phyloP scores from a whole-genome alignment of 2,888 invertebrate genomes.

The Trissonchulus latispiculum region DNA sequence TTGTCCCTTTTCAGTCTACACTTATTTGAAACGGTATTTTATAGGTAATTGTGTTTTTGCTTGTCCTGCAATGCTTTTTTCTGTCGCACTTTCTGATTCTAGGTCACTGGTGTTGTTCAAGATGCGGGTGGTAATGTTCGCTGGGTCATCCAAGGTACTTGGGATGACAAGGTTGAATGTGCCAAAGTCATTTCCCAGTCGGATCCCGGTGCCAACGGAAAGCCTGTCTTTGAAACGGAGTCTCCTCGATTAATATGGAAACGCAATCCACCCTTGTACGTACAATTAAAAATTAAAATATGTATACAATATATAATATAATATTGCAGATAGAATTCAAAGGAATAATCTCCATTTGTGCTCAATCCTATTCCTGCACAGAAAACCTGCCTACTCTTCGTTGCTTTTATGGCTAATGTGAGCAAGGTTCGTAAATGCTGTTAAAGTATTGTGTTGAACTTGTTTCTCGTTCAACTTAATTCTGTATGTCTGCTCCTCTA shows the following conservation, averaged over 20 bases:
- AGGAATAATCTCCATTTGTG: no score
- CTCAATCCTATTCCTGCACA: no score
- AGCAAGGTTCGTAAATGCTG: no score
- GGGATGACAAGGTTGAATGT: constrained; percentile 91
- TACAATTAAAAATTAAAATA: constrained; percentile 2
- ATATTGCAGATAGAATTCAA: no score
- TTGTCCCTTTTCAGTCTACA: no score
- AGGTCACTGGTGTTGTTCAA: constrained; percentile 62
- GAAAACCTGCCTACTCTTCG: no score
- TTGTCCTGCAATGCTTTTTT: no score
- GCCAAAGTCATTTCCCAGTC: constrained; percentile 65
- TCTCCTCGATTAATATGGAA: constrained; percentile 76
- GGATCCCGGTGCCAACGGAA: constrained; percentile 32
- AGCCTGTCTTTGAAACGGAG: constrained; percentile 80
- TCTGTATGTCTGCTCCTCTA: background rate
- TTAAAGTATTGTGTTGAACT: no score
- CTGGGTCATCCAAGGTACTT: constrained; percentile 69
- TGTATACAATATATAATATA: no score
- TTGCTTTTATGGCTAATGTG: no score
- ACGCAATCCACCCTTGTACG: constrained; percentile 56
- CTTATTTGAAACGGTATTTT: no score
- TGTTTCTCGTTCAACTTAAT: no score
- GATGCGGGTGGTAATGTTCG: constrained; percentile 53
- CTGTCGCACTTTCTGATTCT: constrained; percentile 23
- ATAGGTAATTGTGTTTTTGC: background rate